Evolutionary conservation across 2,888 invertebrate genomes (phyloP).

Genomic region (Steinernema carpocapsae): DNA sequence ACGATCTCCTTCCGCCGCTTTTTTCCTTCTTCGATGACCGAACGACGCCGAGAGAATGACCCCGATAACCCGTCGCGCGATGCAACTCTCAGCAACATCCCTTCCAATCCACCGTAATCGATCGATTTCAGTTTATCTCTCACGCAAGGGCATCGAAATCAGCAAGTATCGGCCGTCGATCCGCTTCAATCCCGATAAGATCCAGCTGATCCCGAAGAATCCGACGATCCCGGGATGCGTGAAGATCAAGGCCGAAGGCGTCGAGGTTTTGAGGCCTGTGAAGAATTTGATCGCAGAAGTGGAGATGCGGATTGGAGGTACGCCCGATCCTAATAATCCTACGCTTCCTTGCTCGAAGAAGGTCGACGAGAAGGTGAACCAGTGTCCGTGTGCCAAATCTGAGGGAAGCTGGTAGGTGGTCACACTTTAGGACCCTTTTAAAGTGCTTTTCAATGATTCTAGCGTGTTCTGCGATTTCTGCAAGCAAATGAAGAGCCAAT

Average conservation of each 20-base stretch:
- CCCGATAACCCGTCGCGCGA: slow-evolving; percentile 5
- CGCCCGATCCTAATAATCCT: slow-evolving; percentile 68
- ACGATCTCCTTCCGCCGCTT: not conserved
- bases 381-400: slow-evolving; percentile 67
- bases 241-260: slow-evolving; percentile 66
- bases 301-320: slow-evolving; percentile 68
- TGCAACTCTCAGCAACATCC: slow-evolving; percentile 22
- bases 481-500: slow-evolving; percentile 64
- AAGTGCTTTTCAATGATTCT: slow-evolving; percentile 32
- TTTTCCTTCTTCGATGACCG: slow-evolving; percentile 24
- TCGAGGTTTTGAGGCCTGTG: slow-evolving; percentile 60
- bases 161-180: slow-evolving; percentile 65
- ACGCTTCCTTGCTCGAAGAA: slow-evolving; percentile 67
- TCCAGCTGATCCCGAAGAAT: slow-evolving; percentile 67
- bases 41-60: not conserved
- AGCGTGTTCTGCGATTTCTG: slow-evolving; percentile 69
- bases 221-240: slow-evolving; percentile 68
- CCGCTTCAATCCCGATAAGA: slow-evolving; percentile 68
- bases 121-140: slow-evolving; percentile 62
- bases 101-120: not conserved
- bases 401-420: slow-evolving; percentile 65
- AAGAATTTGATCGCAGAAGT: slow-evolving; percentile 67
- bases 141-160: slow-evolving; percentile 66
- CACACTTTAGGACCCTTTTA: not conserved
- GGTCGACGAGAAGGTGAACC: slow-evolving; percentile 68